A percentile compares a stretch with the other conserved stretches of the same genome.
Conservation (phyloP, 2,888 invertebrate genomes). For the Cryptocephalus moraei region DNA sequence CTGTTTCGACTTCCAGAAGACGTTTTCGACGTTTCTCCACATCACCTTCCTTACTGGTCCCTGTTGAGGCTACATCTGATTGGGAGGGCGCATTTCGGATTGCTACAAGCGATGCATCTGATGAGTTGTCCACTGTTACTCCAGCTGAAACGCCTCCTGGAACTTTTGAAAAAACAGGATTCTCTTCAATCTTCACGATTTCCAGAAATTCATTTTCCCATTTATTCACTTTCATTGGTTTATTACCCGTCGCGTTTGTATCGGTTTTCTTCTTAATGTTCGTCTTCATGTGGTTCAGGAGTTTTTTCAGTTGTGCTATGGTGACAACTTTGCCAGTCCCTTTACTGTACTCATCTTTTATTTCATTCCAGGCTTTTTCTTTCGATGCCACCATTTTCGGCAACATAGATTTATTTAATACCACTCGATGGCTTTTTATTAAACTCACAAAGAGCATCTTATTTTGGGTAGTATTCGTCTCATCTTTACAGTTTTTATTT, state of each 20-base stretch:
- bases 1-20: not conserved
- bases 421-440: too few species aligned
- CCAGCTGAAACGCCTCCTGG: not conserved
- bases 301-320: too few species aligned
- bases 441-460: too few species aligned
- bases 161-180: conserved; percentile 4
- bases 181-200: not conserved
- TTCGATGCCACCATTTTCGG: conserved; percentile 5
- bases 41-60: not conserved
- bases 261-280: not conserved
- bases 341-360: conserved; percentile 2
- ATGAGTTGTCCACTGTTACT: conserved; percentile 1
- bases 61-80: too few species aligned
- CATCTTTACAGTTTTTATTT: too few species aligned
- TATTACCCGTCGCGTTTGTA: not conserved
- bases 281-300: conserved; percentile 1
- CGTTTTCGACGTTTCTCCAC: not conserved
- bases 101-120: too few species aligned
- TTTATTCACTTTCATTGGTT: not conserved
- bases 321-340: too few species aligned
- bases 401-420: too few species aligned
- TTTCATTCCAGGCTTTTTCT: conserved; percentile 4
- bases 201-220: conserved; percentile 2
- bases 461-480: too few species aligned
- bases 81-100: too few species aligned